phyloP scores from a whole-genome alignment of 64 coral and sea anemone species.

The Orbicella faveolata region DNA sequence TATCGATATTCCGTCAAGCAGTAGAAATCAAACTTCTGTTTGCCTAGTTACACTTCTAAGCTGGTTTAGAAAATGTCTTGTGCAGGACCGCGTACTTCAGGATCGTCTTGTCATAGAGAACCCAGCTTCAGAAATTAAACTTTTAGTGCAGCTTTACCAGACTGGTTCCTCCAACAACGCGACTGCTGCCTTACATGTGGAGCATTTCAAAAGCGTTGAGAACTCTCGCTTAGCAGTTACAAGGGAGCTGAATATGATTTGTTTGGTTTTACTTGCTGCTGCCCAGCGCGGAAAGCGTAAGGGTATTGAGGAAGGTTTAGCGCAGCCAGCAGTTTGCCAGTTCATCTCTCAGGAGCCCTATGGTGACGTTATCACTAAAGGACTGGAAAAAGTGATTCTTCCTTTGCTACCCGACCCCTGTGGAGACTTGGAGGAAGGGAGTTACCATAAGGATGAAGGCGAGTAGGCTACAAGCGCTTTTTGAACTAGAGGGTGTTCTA shows the following conservation, averaged over 20 bases:
- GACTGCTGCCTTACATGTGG: background rate
- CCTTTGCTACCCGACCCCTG: constrained; percentile 27
- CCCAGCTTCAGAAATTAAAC: background rate
- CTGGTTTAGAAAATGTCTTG: constrained; percentile 26
- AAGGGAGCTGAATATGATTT: constrained; percentile 35
- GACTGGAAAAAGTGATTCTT: constrained; percentile 26
- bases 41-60: background rate
- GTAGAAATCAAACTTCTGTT: background rate
- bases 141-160: constrained; percentile 19
- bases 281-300: constrained; percentile 12
- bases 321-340: background rate
- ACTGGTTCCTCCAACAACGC: background rate
- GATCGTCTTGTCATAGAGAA: background rate
- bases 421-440: background rate
- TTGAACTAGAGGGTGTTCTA: background rate
- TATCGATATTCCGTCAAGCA: too few species aligned
- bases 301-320: background rate
- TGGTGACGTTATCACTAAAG: background rate
- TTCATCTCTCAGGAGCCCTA: constrained; percentile 13
- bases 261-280: constrained; percentile 30
- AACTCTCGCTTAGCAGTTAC: background rate
- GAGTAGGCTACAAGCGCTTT: background rate
- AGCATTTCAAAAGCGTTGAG: background rate
- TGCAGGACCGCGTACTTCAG: background rate
- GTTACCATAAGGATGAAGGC: background rate